Evolutionary conservation across 2,888 invertebrate genomes (phyloP), one percentile per base, ranked within the genome.

Genomic region (Colostygia pectinataria): DNA sequence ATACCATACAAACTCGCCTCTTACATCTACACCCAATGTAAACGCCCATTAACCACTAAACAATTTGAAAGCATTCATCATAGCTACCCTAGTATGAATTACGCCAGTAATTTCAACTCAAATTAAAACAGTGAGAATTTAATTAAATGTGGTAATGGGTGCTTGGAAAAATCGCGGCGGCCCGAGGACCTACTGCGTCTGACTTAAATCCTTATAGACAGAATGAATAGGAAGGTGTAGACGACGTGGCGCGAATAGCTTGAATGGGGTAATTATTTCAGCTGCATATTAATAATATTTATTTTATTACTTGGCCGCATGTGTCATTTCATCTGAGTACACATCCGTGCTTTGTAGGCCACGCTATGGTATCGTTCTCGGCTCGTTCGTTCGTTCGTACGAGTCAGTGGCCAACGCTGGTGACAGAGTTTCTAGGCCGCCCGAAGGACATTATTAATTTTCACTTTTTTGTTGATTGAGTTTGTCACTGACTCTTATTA

Each of bases 101-200:
- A 66, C 68, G 67, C 65, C 65, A 70, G 76, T 79, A 80, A 80
- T 82, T 82, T 70, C 53, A 77, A 84, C 76, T 83, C 78, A 83
- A 84, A 85, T 86, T 85, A 85, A 83, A 84, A 81, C 82, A 82
- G 78, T 81, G 79, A 85, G 83, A 74, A 82, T 85, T 85, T 79
- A 86, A 86, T 86, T 83, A 81, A 84, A 85, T 81, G 83, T 78
- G 82, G 77, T 85, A 85, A 86, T 86, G 82, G 82, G 72, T 67
- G 68, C 80, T 80, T 79, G 79, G 71, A 83, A 85, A 85, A 85
- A 83, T 82, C 73, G 74, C 66, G 65, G 68, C 68, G 63, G 61
- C 47, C 48, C 53, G 64, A 76, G 74, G 55, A 66, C 65, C 59
- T 62, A 54, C 78, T 77, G 80, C 77, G 61, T 66, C 74, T 66